Base-by-base conservation (phyloP, 2,113 vertebrate genomes). In the Leucopsar rothschildi region DNA sequence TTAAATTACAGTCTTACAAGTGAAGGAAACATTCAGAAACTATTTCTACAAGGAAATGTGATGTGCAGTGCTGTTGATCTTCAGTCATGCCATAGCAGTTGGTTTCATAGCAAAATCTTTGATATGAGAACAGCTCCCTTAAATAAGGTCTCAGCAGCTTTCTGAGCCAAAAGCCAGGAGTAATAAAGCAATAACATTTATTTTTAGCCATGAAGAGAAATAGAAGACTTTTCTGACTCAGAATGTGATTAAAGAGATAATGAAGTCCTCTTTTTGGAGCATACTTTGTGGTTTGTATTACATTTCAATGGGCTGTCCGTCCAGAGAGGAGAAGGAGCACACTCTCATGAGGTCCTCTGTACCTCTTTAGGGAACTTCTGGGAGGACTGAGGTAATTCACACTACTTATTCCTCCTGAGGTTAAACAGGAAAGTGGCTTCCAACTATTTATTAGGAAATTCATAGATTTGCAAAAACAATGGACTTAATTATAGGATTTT, bases 131-230 rank as follows among this genome's bases (percentile, higher is more conserved):
- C 24, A 85, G 23, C 17, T 49, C 82, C 93, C 66, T 92, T 90
- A 96, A 95, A 69, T 77, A 68, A 44, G 27, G 65, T 55, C 63
- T 93, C 61, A 79, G 52, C 37, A 82, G 57, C 33, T 86, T 86
- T 82, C 57, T 71, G 77, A 90, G 73, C 61, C 78, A 66, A 93
- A 96, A 96, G 25, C 23, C 28, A 68, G 16, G 59, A 72, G 33
- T 47, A 28, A 45, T 78, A 70, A 94, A 57, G 63, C 77, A 91
- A 88, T 76, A 95, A 23, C 40, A 68, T 93, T 97, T 85, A 47
- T 56, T 73, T 49, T 85, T 50, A 86, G 44, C 35, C 35, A 69
- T 15, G 23, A 96, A 82, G 47, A 78, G 33, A 69, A 50, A 39
- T 9, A 85, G 90, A 95, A 31, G 92, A 44, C 63, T 45, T 49